Conservation (phyloP, 2,888 invertebrate species). For the Dilophus febrilis region DNA sequence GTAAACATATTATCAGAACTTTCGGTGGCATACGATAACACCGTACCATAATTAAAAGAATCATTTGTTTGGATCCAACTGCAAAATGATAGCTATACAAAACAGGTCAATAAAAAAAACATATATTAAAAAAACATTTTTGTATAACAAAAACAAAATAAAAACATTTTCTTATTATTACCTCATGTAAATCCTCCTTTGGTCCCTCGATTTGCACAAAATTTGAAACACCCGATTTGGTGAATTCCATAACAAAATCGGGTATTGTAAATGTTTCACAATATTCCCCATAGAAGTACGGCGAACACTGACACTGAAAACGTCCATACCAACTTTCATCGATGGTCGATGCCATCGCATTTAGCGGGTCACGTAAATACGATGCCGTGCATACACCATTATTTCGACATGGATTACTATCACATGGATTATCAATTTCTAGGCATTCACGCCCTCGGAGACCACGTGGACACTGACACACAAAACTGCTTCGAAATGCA, state of each 20-base stretch:
- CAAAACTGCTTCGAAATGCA: constrained; percentile 29
- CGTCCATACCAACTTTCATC: constrained; percentile 18
- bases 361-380: constrained; percentile 19
- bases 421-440: constrained; percentile 28
- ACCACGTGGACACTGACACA: constrained; percentile 38
- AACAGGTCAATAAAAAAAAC: too few species aligned
- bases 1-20: constrained; percentile 44
- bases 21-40: constrained; percentile 46
- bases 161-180: constrained; percentile 15
- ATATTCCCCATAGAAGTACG: constrained; percentile 31
- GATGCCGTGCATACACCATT: constrained; percentile 30
- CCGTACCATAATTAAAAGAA: constrained; percentile 46
- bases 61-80: constrained; percentile 47
- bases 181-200: constrained; percentile 29
- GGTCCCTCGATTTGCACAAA: constrained; percentile 37
- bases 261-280: constrained; percentile 33
- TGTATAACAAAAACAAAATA: background rate
- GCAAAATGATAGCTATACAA: constrained; percentile 36
- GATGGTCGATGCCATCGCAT: constrained; percentile 16
- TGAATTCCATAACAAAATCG: constrained; percentile 39
- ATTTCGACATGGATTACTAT: constrained; percentile 25
- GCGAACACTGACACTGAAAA: constrained; percentile 33
- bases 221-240: constrained; percentile 37
- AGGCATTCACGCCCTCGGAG: constrained; percentile 35
- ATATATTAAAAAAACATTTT: background rate